Evolutionary conservation across 2,888 invertebrate species (phyloP).

Genomic region (Pheosia tremula): DNA sequence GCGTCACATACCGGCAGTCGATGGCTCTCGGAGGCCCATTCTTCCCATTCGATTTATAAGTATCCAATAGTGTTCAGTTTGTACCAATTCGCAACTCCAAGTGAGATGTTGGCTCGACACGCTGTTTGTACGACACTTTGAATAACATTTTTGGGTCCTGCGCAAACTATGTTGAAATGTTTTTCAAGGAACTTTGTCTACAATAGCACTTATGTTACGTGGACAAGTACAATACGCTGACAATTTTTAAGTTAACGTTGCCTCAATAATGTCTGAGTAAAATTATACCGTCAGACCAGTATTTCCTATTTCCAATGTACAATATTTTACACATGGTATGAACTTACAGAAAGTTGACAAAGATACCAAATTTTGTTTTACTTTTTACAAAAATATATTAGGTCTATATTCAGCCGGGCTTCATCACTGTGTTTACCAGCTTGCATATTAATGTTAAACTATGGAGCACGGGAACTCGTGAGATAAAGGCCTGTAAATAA

Average conservation of each 20-base stretch:
- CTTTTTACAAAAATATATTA: no score
- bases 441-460: neutral
- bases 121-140: neutral
- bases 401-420: no score
- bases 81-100: constrained; percentile 39
- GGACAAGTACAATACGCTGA: neutral
- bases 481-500: neutral
- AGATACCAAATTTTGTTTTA: no score
- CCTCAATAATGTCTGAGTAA: no score
- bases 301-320: no score
- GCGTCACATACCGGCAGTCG: constrained; percentile 59
- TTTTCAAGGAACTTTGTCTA: neutral
- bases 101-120: constrained; percentile 38
- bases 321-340: no score
- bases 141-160: constrained; percentile 2
- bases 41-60: constrained; percentile 63
- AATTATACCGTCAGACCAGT: no score
- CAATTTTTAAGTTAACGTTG: neutral
- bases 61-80: constrained; percentile 66
- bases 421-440: no score
- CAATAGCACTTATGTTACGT: neutral
- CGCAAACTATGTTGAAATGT: neutral
- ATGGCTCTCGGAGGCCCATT: constrained; percentile 61
- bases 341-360: no score
- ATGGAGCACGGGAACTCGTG: neutral